phyloP scores from a whole-genome alignment of 2,113 vertebrate genomes.

The Donacobius atricapilla region DNA sequence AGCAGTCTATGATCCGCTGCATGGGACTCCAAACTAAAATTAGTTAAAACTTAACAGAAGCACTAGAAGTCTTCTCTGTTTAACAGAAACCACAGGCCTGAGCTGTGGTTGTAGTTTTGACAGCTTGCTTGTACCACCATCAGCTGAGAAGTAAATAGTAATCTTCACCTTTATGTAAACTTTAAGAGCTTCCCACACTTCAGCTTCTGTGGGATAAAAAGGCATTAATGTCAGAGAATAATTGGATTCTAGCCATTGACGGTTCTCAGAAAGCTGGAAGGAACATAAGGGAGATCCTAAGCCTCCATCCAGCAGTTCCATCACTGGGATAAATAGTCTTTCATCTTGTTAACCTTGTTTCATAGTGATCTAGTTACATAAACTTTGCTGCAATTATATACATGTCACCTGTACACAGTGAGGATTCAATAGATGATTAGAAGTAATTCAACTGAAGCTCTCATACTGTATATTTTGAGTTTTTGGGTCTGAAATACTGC shows the following conservation, averaged over 20 bases:
- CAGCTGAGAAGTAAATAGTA: conserved; percentile 19
- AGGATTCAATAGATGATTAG: background rate
- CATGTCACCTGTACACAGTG: background rate
- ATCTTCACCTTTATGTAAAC: conserved; percentile 63
- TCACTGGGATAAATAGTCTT: conserved; percentile 34
- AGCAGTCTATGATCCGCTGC: background rate
- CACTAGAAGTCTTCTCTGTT: background rate
- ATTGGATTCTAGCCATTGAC: conserved; percentile 55
- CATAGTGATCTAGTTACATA: conserved; percentile 55
- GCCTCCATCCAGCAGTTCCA: conserved; percentile 37
- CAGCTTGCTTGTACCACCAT: background rate
- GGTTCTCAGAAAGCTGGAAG: conserved; percentile 35
- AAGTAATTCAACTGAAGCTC: background rate
- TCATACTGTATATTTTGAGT: background rate
- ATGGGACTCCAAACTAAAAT: background rate
- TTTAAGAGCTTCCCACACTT: conserved; percentile 63
- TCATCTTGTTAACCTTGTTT: conserved; percentile 63
- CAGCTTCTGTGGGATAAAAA: conserved; percentile 55
- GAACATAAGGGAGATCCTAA: conserved; percentile 57
- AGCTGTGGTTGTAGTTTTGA: background rate
- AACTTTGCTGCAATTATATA: conserved; percentile 16
- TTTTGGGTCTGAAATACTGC: background rate
- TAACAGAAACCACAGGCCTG: background rate
- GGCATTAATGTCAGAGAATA: conserved; percentile 67
- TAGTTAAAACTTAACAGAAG: background rate